A percentile compares a stretch with the other conserved stretches of the same genome.
Conservation (phyloP, 2,797 vertebrate genomes). For the Malacoraja senta region DNA sequence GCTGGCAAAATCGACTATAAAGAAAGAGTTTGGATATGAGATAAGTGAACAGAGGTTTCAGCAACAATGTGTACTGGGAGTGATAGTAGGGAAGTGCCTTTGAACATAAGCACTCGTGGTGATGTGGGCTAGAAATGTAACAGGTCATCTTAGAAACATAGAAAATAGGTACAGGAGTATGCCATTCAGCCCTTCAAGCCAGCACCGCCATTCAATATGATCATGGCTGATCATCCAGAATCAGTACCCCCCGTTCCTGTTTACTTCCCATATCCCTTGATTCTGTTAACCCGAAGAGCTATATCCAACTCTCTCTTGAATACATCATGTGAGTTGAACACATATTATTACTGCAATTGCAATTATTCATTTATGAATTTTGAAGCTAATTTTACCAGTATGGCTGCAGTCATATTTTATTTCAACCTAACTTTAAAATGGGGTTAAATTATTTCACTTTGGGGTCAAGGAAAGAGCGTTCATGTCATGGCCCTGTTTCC, state of each 20-base stretch:
- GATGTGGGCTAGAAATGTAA: background rate
- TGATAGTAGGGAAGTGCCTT: background rate
- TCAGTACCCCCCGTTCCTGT: no score
- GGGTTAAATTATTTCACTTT: background rate
- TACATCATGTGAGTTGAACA: no score
- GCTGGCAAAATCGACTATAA: background rate
- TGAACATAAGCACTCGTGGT: background rate
- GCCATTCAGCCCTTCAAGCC: no score
- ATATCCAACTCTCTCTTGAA: no score
- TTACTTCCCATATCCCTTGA: no score
- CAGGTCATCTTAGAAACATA: background rate
- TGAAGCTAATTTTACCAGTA: background rate
- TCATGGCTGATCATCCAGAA: no score
- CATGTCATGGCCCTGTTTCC: no score
- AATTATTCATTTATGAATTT: background rate
- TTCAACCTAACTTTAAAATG: background rate
- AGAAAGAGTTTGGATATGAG: background rate
- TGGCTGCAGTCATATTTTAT: background rate
- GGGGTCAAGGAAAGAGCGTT: background rate
- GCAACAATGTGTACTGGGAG: background rate
- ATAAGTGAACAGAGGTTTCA: background rate
- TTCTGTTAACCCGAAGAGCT: no score
- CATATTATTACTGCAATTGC: background rate
- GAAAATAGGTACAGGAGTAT: no score
- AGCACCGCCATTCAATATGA: no score